Conservation (phyloP, 2,888 invertebrate species). For the Holacanthella duospinosa region DNA sequence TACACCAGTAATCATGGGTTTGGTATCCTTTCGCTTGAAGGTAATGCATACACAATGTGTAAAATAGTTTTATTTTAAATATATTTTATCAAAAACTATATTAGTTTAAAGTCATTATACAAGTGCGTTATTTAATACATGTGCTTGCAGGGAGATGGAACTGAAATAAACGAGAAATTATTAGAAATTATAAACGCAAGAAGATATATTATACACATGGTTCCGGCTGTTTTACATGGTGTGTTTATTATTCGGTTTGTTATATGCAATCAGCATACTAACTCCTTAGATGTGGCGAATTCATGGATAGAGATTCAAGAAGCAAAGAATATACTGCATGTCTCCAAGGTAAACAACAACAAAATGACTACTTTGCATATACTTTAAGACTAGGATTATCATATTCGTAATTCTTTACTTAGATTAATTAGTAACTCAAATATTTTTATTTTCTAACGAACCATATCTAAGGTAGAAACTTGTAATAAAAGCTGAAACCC, state of each 20-base stretch:
- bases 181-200: constrained; percentile 76
- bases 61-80: not conserved
- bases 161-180: constrained; percentile 69
- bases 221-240: constrained; percentile 76
- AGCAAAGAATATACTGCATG: no score
- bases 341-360: no score
- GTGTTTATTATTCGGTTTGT: constrained; percentile 79
- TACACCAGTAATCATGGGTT: constrained; percentile 79
- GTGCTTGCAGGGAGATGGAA: constrained; percentile 44
- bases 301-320: constrained; percentile 78
- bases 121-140: not conserved
- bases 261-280: constrained; percentile 74
- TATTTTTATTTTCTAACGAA: no score
- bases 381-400: no score
- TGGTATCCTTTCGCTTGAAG: constrained; percentile 92
- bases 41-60: constrained; percentile 40
- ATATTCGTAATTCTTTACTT: no score
- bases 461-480: no score
- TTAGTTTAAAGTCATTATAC: not conserved
- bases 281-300: constrained; percentile 65
- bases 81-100: not conserved
- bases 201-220: constrained; percentile 83
- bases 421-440: no score
- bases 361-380: no score
- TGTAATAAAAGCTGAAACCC: no score